phyloP scores from a whole-genome alignment of 2,797 vertebrate species.

The Emys orbicularis region DNA sequence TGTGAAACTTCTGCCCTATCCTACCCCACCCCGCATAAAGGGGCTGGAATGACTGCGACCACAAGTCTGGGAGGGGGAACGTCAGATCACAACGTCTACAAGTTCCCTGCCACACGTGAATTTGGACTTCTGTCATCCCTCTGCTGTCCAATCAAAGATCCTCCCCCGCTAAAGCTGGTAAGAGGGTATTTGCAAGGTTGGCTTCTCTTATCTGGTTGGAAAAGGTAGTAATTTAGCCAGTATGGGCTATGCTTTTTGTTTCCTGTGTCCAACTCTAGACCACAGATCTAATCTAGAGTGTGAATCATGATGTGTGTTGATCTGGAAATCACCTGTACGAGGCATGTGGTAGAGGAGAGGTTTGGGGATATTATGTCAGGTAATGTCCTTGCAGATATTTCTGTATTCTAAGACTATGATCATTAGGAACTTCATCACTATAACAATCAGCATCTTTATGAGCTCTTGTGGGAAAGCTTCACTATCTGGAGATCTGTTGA shows the following conservation, averaged over 20 bases:
- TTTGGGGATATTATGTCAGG: conserved; percentile 50
- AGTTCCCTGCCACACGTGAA: neutral
- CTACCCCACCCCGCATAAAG: neutral
- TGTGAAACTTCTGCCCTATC: neutral
- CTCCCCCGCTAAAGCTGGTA: neutral
- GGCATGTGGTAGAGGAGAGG: conserved; percentile 10
- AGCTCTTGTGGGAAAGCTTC: conserved; percentile 57
- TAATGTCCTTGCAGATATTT: conserved; percentile 28
- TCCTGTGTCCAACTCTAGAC: neutral
- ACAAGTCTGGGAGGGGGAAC: neutral
- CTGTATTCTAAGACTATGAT: conserved; percentile 56
- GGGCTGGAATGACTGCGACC: neutral
- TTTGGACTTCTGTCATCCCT: neutral
- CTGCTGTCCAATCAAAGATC: neutral
- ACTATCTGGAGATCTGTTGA: conserved; percentile 25
- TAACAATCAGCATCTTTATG: conserved; percentile 30
- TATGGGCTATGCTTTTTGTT: neutral
- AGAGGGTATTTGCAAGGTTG: neutral
- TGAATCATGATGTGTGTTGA: neutral
- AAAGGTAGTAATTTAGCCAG: neutral
- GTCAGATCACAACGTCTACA: no score
- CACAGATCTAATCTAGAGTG: neutral
- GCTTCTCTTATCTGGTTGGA: neutral
- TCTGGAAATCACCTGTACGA: conserved; percentile 48
- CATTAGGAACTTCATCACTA: conserved; percentile 34